A percentile compares a stretch with the other conserved stretches of the same genome.
phyloP scores from a whole-genome alignment of 2,113 vertebrate genomes.

The Quiscalus mexicanus region DNA sequence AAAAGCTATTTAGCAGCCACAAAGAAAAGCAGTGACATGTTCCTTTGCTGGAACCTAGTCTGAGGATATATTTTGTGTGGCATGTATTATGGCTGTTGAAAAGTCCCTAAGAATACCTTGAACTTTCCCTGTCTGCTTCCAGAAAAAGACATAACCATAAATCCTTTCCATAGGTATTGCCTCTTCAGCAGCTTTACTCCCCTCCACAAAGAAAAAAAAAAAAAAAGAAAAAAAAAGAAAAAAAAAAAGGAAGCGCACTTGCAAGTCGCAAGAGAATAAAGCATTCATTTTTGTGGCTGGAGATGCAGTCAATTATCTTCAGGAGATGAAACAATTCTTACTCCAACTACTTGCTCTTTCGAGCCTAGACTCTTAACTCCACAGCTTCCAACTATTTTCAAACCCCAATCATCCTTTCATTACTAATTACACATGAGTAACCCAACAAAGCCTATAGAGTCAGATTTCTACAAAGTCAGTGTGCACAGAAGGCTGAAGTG shows the following conservation, averaged over 20 bases:
- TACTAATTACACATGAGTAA: background rate
- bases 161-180: background rate
- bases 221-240: background rate
- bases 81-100: background rate
- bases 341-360: background rate
- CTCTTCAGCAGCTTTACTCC: background rate
- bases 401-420: background rate
- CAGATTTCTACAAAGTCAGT: background rate
- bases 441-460: background rate
- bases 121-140: background rate
- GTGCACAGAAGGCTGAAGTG: background rate
- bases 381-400: background rate
- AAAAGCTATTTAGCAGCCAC: background rate
- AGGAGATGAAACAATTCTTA: background rate
- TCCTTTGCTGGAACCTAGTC: background rate
- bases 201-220: background rate
- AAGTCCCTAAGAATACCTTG: background rate
- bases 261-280: background rate
- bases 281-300: background rate
- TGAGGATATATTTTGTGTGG: background rate
- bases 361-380: background rate
- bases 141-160: background rate
- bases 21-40: background rate
- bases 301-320: background rate
- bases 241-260: background rate